phyloP scores from a whole-genome alignment of 2,888 invertebrate genomes.

The Orthonevra nobilis region DNA sequence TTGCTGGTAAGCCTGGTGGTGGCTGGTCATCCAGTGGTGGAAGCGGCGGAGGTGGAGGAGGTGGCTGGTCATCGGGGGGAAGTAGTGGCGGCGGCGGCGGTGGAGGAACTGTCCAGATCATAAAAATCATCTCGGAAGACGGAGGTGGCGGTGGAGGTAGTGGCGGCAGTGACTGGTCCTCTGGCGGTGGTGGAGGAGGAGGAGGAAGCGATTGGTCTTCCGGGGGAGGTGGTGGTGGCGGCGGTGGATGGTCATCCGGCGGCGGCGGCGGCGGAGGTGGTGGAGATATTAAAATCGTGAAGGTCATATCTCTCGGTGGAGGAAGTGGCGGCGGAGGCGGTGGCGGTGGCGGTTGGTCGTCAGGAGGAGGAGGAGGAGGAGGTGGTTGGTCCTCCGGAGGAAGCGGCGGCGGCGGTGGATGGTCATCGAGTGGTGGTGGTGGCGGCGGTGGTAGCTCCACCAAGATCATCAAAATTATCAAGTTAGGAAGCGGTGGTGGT shows the following conservation, averaged over 20 bases:
- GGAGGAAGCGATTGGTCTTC: constrained; percentile 71
- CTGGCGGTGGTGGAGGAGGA: constrained; percentile 54
- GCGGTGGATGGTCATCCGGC: constrained; percentile 68
- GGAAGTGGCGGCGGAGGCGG: constrained; percentile 72
- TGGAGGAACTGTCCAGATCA: constrained; percentile 66
- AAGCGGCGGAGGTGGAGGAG: constrained; percentile 71
- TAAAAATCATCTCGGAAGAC: constrained; percentile 67
- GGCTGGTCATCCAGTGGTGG: constrained; percentile 74
- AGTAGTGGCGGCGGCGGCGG: constrained; percentile 41
- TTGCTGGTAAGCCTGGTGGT: constrained; percentile 75
- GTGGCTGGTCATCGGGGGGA: constrained; percentile 56
- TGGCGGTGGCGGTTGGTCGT: constrained; percentile 65
- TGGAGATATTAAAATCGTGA: constrained; percentile 49
- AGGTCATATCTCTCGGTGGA: constrained; percentile 70
- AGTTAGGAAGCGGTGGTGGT: constrained; percentile 40
- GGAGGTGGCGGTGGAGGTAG: constrained; percentile 44
- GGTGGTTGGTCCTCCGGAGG: constrained; percentile 44
- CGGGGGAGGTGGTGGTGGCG: constrained; percentile 72
- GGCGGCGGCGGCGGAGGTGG: constrained; percentile 72
- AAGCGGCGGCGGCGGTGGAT: constrained; percentile 35
- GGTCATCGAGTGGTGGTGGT: constrained; percentile 69
- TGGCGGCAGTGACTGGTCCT: constrained; percentile 49
- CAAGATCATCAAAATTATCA: constrained; percentile 65
- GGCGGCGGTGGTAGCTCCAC: constrained; percentile 41
- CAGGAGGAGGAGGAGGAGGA: constrained; percentile 72